phyloP scores from a whole-genome alignment of 2,797 vertebrate species.

The Rhinophrynus dorsalis region DNA sequence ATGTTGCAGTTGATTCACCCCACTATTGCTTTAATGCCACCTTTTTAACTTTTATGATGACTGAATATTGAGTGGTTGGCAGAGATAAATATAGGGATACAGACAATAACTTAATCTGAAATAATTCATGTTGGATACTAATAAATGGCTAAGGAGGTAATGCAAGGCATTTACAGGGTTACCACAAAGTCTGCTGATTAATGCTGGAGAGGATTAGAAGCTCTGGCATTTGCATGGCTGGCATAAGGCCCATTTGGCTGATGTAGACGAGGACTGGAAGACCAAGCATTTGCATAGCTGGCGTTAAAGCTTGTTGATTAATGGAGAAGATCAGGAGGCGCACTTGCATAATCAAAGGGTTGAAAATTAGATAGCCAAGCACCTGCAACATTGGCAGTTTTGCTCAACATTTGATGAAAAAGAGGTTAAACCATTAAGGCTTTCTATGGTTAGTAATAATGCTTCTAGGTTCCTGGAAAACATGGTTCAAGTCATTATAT shows the following conservation, averaged over 20 bases:
- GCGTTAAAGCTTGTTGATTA: conserved; percentile 46
- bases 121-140: conserved; percentile 24
- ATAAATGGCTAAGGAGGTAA: conserved; percentile 32
- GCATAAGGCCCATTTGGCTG: conserved; percentile 41
- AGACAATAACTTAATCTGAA: conserved; percentile 28
- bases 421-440: conserved; percentile 37
- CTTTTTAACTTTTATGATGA: no score
- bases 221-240: conserved; percentile 42
- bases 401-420: conserved; percentile 12
- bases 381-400: conserved; percentile 44
- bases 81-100: neutral
- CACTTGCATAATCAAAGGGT: conserved; percentile 48
- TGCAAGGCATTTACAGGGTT: conserved; percentile 43
- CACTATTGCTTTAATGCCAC: no score
- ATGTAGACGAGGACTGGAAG: conserved; percentile 43
- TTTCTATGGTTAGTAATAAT: conserved; percentile 28
- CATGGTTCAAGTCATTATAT: conserved; percentile 41
- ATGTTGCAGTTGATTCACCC: no score
- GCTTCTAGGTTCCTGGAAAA: conserved; percentile 29
- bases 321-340: conserved; percentile 48
- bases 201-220: conserved; percentile 46
- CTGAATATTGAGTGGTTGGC: neutral
- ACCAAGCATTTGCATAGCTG: conserved; percentile 49
- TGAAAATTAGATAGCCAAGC: conserved; percentile 49
- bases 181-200: conserved; percentile 43